A percentile compares a stretch with the other conserved stretches of the same genome.
Evolutionary conservation across 2,888 invertebrate genomes (phyloP).

Genomic region (Pemphredon lugubris): DNA sequence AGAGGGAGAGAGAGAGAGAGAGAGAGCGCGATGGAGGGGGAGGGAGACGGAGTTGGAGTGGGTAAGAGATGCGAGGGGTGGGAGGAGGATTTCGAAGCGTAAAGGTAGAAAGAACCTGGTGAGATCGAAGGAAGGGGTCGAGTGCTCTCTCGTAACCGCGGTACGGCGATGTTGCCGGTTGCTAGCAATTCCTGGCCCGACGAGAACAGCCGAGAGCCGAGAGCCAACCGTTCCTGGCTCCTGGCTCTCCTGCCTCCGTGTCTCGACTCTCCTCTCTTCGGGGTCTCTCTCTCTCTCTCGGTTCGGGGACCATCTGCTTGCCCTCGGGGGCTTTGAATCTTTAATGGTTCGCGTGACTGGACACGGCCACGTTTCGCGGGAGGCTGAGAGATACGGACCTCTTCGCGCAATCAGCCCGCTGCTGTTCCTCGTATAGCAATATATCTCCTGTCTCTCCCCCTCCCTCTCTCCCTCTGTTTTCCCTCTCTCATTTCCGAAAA

Average conservation of each 20-base stretch:
- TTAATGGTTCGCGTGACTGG: slow-evolving; percentile 80
- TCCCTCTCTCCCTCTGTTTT: too few relatives aligned
- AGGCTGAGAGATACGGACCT: too few relatives aligned
- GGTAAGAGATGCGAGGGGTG: too few relatives aligned
- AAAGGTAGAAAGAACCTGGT: slow-evolving; percentile 40
- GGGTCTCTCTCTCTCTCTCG: background rate
- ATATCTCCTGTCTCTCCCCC: too few relatives aligned
- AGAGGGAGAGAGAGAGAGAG: background rate
- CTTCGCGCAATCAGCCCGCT: too few relatives aligned
- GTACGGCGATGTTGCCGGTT: slow-evolving; percentile 67
- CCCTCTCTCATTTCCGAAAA: too few relatives aligned
- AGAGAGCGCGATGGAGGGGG: background rate
- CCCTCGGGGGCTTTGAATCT: slow-evolving; percentile 78
- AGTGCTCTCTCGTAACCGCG: slow-evolving; percentile 34
- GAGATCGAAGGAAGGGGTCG: slow-evolving; percentile 32
- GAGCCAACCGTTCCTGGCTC: background rate
- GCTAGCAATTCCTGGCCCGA: slow-evolving; percentile 30
- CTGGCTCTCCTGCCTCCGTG: background rate
- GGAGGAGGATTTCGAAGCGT: slow-evolving; percentile 9
- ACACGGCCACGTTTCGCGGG: slow-evolving; percentile 10
- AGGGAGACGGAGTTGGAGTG: background rate
- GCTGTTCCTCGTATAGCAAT: too few relatives aligned
- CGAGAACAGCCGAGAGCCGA: background rate
- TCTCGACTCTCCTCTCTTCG: background rate
- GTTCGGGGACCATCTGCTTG: slow-evolving; percentile 78